Evolutionary conservation across 2,113 vertebrate species (phyloP), one percentile per base, ranked within the genome.

Genomic region (Paralichthys olivaceus): DNA sequence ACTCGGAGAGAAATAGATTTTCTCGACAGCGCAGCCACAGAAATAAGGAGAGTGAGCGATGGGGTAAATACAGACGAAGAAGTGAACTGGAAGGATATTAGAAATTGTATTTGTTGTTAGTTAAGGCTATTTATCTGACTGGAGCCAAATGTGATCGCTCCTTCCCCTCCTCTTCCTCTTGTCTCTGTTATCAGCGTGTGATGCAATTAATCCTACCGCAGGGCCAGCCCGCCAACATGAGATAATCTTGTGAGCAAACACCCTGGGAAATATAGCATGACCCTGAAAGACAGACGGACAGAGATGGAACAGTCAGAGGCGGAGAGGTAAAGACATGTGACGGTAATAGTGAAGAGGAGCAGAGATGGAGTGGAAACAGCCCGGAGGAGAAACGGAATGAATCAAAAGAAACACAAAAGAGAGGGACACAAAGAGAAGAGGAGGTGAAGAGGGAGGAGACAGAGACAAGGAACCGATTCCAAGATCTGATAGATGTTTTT

Each of bases 151-250:
- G 34, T 2, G 2, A 37, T 37, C 34, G 2, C 34, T 11, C 7
- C 34, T 11, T 37, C 34, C 79, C 68, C 70, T 61, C 53, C 66
- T 17, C 43, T 17, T 45, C 43, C 43, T 17, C 43, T 45, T 45
- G 43, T 89, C 80, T 84, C 77, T 19, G 34, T 85, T 45, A 89
- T 89, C 89, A 69, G 60, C 37, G 47, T 82, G 80, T 82, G 80
- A 88, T 88, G 80, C 79, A 87, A 84, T 91, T 91, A 88, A 87
- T 87, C 87, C 86, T 59, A 80, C 84, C 25, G 54, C 63, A 22
- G 78, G 87, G 87, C 80, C 69, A 43, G 65, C 70, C 79, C 65
- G 49, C 87, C 84, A 83, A 88, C 87, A 84, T 20, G 61, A 87
- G 74, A 76, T 90, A 83, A 89, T 89, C 82, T 71, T 51, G 77